phyloP scores from a whole-genome alignment of 2,113 vertebrate species.

The Elaphurus davidianus region DNA sequence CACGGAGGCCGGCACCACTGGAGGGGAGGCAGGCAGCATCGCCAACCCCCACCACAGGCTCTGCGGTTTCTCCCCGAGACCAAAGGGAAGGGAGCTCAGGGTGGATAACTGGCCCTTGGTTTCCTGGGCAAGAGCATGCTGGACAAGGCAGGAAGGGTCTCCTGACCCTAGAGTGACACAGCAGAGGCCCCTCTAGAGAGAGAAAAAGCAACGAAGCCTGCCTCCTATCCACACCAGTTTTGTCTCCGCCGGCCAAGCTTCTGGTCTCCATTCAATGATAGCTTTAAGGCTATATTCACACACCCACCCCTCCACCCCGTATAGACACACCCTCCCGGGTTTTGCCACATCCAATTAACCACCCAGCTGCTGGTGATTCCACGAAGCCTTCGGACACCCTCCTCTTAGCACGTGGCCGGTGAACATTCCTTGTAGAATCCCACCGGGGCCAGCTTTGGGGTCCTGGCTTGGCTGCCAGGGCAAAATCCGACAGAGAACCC shows the following conservation, averaged over 20 bases:
- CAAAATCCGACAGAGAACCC: background rate
- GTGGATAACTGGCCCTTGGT: slow-evolving; percentile 59
- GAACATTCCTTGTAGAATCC: background rate
- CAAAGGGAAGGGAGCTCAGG: slow-evolving; percentile 47
- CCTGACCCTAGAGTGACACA: slow-evolving; percentile 46
- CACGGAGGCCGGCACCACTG: background rate
- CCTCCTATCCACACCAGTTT: background rate
- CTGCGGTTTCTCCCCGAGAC: slow-evolving; percentile 48
- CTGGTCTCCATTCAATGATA: background rate
- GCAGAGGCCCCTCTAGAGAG: background rate
- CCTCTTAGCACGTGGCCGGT: background rate
- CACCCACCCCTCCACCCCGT: background rate
- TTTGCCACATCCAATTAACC: background rate
- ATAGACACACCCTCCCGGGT: background rate
- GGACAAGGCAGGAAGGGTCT: slow-evolving; percentile 54
- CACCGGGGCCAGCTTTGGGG: background rate
- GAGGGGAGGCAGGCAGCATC: background rate
- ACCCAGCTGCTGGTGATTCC: background rate
- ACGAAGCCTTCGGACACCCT: background rate
- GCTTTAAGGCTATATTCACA: background rate
- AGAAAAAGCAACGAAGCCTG: background rate
- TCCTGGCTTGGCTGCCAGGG: background rate
- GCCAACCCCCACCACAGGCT: background rate
- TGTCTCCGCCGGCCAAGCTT: background rate
- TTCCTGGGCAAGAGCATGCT: slow-evolving; percentile 48